phyloP scores from a whole-genome alignment of 1,140 invertebrate species.

The Drosophila melanica region DNA sequence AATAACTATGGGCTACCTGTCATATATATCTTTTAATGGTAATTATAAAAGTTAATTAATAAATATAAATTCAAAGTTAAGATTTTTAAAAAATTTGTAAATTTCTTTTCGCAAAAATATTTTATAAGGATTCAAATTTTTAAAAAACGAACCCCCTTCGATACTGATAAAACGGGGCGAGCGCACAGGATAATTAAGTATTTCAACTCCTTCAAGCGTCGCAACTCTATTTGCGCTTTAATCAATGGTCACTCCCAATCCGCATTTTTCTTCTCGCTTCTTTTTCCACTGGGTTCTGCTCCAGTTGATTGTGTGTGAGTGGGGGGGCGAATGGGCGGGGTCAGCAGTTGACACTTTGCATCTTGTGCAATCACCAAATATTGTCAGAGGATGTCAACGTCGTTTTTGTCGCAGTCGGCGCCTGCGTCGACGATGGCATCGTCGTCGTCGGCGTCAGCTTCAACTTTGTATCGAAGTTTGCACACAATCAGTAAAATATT shows the following conservation, averaged over 20 bases:
- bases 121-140: too few species aligned
- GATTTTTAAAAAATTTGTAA: too few species aligned
- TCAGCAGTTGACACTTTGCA: slow-evolving; percentile 77
- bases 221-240: slow-evolving; percentile 21
- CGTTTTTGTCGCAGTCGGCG: slow-evolving; percentile 32
- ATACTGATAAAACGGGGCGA: too few species aligned
- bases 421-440: slow-evolving; percentile 28
- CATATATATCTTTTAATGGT: too few species aligned
- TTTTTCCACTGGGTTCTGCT: slow-evolving; percentile 26
- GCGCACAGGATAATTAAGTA: slow-evolving; percentile 32
- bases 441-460: slow-evolving; percentile 46
- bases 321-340: slow-evolving; percentile 8
- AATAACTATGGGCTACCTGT: slow-evolving; percentile 20
- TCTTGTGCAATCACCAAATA: slow-evolving; percentile 82
- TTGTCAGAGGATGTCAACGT: slow-evolving; percentile 76
- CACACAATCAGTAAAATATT: slow-evolving; percentile 83
- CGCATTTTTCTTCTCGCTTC: slow-evolving; percentile 30
- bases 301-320: slow-evolving; percentile 22
- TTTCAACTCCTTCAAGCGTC: slow-evolving; percentile 5
- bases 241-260: slow-evolving; percentile 45
- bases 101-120: too few species aligned
- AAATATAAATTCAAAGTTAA: too few species aligned
- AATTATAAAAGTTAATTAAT: too few species aligned
- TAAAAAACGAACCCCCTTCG: too few species aligned
- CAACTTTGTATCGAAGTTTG: slow-evolving; percentile 82